phyloP scores from a whole-genome alignment of 1,140 invertebrate genomes.

The Drosophila rufa region DNA sequence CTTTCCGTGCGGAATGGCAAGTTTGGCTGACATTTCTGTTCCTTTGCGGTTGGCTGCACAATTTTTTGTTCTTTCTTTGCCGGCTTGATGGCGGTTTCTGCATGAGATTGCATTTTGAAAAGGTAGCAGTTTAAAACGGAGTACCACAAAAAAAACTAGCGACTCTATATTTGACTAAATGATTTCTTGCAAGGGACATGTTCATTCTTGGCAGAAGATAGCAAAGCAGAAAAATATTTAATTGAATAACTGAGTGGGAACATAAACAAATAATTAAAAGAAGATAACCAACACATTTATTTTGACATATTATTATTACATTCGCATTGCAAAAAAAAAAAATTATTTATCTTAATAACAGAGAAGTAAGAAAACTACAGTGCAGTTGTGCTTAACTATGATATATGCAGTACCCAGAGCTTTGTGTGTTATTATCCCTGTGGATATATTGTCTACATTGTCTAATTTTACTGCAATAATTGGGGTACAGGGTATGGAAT shows the following conservation, averaged over 20 bases:
- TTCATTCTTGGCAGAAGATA: not conserved
- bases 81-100: slow-evolving; percentile 11
- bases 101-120: slow-evolving; percentile 19
- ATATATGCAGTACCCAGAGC: too few species aligned
- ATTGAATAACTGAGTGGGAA: not conserved
- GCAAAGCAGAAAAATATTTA: not conserved
- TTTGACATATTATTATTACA: not conserved
- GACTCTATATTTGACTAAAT: slow-evolving; percentile 2
- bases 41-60: slow-evolving; percentile 58
- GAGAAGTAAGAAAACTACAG: too few species aligned
- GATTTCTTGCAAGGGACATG: not conserved
- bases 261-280: not conserved
- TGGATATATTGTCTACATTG: too few species aligned
- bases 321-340: not conserved
- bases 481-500: too few species aligned
- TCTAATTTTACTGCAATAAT: too few species aligned
- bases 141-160: not conserved
- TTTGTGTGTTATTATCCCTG: too few species aligned
- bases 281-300: not conserved
- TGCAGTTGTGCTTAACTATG: too few species aligned
- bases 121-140: slow-evolving; percentile 4
- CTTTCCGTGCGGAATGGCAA: slow-evolving; percentile 39
- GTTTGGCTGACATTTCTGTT: slow-evolving; percentile 55
- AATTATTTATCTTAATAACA: not conserved
- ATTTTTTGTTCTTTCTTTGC: slow-evolving; percentile 16